Percentiles rank a stretch among this genome's conserved stretches.
Evolutionary conservation across 2,888 invertebrate genomes (phyloP).

Genomic region (Zele albiditarsus): DNA sequence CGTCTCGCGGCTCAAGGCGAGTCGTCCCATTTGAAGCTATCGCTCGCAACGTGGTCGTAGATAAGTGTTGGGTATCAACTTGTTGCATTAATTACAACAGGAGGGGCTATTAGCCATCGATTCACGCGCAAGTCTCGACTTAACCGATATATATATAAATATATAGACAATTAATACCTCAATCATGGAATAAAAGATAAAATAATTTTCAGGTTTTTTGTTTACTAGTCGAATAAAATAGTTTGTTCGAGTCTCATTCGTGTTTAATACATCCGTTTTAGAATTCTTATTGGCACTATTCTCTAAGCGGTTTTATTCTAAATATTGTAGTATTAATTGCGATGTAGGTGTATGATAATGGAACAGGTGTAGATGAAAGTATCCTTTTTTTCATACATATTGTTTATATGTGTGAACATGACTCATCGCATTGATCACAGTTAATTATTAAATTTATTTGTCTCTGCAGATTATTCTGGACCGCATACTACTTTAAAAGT

Average conservation of each 20-base stretch:
- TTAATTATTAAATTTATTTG: too few relatives aligned
- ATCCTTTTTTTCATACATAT: background rate
- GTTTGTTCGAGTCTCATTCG: background rate
- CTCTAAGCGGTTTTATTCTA: background rate
- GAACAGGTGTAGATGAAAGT: background rate
- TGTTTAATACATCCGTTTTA: background rate
- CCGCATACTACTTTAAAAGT: too few relatives aligned
- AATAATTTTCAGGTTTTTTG: slow-evolving; percentile 31
- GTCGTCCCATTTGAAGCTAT: slow-evolving; percentile 53
- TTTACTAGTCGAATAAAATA: slow-evolving; percentile 12
- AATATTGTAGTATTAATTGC: background rate
- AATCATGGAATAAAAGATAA: background rate
- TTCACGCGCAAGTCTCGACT: slow-evolving; percentile 62
- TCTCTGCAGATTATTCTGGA: too few relatives aligned
- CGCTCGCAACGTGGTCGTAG: slow-evolving; percentile 55
- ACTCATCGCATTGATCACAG: too few relatives aligned
- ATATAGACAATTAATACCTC: background rate
- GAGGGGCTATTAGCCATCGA: slow-evolving; percentile 71
- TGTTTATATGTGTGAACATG: background rate
- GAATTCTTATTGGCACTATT: background rate
- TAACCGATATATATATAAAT: slow-evolving; percentile 50
- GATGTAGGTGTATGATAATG: background rate
- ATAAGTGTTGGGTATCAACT: slow-evolving; percentile 72
- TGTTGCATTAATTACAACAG: slow-evolving; percentile 72
- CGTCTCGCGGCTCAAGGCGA: slow-evolving; percentile 52